A percentile compares a stretch with the other conserved stretches of the same genome.
Evolutionary conservation across 2,113 vertebrate genomes (phyloP).

Genomic region (Ciconia boyciana): DNA sequence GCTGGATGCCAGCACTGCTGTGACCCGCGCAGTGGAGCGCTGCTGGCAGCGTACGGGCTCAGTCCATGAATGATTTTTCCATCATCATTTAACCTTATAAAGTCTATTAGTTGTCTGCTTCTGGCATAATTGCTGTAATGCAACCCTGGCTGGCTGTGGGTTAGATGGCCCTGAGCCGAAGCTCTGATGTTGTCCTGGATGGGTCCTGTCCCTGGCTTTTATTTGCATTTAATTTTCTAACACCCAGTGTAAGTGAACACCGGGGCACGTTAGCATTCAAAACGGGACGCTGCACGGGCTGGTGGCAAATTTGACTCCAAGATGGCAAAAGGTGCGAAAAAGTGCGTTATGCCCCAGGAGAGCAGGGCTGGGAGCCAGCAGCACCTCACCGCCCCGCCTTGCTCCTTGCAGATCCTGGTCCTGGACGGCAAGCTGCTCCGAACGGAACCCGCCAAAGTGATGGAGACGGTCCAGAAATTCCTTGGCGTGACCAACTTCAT

Average conservation of each 20-base stretch:
- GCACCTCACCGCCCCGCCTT: neutral
- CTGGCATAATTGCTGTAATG: neutral
- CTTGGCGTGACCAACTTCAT: slow-evolving; percentile 82
- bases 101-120: neutral
- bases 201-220: neutral
- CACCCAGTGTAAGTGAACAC: neutral
- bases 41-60: neutral
- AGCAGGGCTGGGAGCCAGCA: neutral
- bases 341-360: neutral
- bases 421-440: slow-evolving; percentile 94
- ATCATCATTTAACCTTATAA: neutral
- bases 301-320: neutral
- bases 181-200: neutral
- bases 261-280: fast-evolving
- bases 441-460: slow-evolving; percentile 90
- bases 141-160: neutral
- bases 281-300: neutral
- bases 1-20: neutral
- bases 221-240: neutral
- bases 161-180: neutral
- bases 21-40: neutral
- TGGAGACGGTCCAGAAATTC: slow-evolving; percentile 97
- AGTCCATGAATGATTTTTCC: slow-evolving; percentile 45
- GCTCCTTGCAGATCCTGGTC: slow-evolving; percentile 83
- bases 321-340: neutral